Base-by-base conservation (phyloP, 1,140 invertebrate species). In the Leucophenga varia region DNA sequence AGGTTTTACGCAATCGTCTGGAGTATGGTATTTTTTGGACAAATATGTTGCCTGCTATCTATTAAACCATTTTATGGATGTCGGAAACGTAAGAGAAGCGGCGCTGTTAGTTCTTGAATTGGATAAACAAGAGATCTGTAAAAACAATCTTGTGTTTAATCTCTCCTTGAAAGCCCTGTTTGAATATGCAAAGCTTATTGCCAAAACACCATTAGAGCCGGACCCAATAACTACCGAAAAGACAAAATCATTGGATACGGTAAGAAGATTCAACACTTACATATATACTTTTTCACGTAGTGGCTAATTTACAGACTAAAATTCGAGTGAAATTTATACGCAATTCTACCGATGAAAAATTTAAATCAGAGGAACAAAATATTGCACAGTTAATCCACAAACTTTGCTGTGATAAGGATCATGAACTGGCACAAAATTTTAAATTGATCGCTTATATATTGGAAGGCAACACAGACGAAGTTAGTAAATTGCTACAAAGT, bases 11-110 rank as follows among this genome's bases (percentile, higher is more conserved):
- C 57, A 86, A 94, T 68, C 83, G 92, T 38, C 74, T 93, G 9
- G 88, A 89, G 61, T 97, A 90, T 78, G 95, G 95, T 2, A 76
- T 98, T 96, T 97, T 68, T 81, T 91, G 12, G 91, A 97, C 77
- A 74, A 85, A 44, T 87, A 86, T 58, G 78, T 81, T 31, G 85
- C 84, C 32, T 93, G 92, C 76, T 77, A 95, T 12, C 73, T 95
- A n/a, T 81, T 97, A 77, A 86, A 96, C 61, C 77, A 80, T 22
- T 87, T 93, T 55, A 74, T 96, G 14, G 84, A 87, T 60, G 75
- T 79, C 3, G 74, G 86, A 40, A 80, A 93, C 65, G 87, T 78
- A 72, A 72, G 76, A 59, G 82, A 83, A 52, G 93, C 93, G 8
- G 85, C 89, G 0, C 84, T 84, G 71, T 77, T 94, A 14, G 89